Evolutionary conservation across 2,888 invertebrate genomes (phyloP), one percentile per base, ranked within the genome.

Genomic region (Brachynemurus nebulosus): DNA sequence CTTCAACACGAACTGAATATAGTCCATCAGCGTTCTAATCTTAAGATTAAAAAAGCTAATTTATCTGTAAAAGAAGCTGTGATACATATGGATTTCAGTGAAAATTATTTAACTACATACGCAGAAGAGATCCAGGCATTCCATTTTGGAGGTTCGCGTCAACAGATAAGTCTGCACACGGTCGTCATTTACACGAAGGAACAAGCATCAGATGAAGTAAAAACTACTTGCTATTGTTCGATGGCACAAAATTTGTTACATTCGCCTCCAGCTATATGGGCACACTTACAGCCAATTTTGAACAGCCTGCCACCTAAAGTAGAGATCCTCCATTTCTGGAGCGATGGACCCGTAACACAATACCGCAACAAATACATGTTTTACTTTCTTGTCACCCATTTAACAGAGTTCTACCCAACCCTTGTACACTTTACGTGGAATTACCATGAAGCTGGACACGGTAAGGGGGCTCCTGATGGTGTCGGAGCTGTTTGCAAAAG

Each of bases 381-480:
- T 18, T 38, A 27, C 27, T 27, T 25, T 30, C 12, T 25, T 23
- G 40, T 30, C 14, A 42, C 45, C 45, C 47, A 48, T 36, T 40
- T 53, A 17, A 27, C 21, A 19, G 30, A 51, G 47, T 16, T 45
- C 39, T 23, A 54, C 42, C 40, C 49, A 44, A 34, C 34, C 12
- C 7, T 51, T 2, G 21, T 41, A 25, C 46, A 40, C 17, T 46
- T 53, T 14, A 53, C 51, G 7, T 60, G 56, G 59, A 57, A 57
- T 42, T 58, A 53, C 45, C 43, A 38, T 14, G 57, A 59, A 48
- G 54, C 55, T 7, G 57, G 58, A 3, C 59, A 60, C 49, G 57
- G 59, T 4, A 60, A 61, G 47, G 57, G 55, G 14, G 54, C 57
- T 14, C 50, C 57, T 27, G 57, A 57, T 55, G 58, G 58, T 9